These are phyloP conservation scores for Allacma fusca DNA, from an alignment of 2,888 invertebrate species.

Conservation along the genomic window DNA sequence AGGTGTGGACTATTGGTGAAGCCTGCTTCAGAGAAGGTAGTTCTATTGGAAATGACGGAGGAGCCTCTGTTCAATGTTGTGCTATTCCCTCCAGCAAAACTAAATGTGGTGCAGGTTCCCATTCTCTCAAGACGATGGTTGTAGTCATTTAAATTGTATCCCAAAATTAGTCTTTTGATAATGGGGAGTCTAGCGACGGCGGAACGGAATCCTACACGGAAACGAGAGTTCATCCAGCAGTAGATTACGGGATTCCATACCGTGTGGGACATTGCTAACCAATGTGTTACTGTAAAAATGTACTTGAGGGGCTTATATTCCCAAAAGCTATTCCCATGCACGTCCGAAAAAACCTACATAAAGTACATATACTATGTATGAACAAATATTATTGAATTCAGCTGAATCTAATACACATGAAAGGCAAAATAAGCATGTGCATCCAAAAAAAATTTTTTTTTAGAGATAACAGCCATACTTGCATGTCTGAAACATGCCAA, in stretches of 20 bases:
- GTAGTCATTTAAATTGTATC: not conserved
- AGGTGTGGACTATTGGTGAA: not conserved
- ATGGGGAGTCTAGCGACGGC: slow-evolving; percentile 18
- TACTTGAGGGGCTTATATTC: slow-evolving; percentile 54
- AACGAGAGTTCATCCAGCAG: slow-evolving; percentile 64
- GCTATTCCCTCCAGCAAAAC: not conserved
- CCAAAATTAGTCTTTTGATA: not conserved
- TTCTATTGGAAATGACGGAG: slow-evolving; percentile 39
- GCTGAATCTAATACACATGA: too few relatives aligned
- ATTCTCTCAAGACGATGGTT: not conserved
- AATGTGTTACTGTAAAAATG: slow-evolving; percentile 62
- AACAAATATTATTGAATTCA: too few relatives aligned
- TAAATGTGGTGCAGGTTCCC: slow-evolving; percentile 20
- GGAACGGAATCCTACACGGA: slow-evolving; percentile 61
- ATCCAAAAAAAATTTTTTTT: too few relatives aligned
- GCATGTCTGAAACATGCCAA: too few relatives aligned
- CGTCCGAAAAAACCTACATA: too few relatives aligned
- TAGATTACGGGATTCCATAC: slow-evolving; percentile 63
- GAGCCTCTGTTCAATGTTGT: slow-evolving; percentile 29
- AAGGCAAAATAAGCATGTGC: too few relatives aligned
- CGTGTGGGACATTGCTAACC: slow-evolving; percentile 63
- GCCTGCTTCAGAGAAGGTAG: slow-evolving; percentile 29
- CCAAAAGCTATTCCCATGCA: not conserved
- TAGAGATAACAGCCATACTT: too few relatives aligned
- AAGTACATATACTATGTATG: too few relatives aligned